phyloP scores from a whole-genome alignment of 2,113 vertebrate species.

The Electrona antarctica region DNA sequence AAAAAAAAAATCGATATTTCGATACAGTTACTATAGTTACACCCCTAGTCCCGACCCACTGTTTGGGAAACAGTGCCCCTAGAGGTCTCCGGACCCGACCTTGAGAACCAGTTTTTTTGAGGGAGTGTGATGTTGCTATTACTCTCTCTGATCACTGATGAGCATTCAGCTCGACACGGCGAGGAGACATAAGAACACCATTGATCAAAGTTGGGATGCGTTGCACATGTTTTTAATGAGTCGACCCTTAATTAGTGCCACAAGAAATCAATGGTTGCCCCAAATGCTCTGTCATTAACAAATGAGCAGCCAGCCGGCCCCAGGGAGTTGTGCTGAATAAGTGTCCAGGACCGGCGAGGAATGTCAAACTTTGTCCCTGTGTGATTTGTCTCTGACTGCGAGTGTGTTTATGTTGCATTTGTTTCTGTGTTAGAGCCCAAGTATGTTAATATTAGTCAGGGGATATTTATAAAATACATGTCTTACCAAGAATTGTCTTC shows the following conservation, averaged over 20 bases:
- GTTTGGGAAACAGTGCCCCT: too few species aligned
- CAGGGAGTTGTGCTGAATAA: constrained; percentile 69
- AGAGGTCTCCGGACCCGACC: too few species aligned
- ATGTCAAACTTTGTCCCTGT: neutral
- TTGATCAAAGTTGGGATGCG: constrained; percentile 49
- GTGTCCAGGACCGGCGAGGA: constrained; percentile 30
- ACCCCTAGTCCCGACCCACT: too few species aligned
- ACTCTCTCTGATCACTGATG: constrained; percentile 19
- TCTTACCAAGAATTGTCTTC: neutral
- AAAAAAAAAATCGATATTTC: too few species aligned
- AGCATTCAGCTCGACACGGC: constrained; percentile 2
- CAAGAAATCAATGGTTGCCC: constrained; percentile 71
- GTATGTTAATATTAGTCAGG: neutral
- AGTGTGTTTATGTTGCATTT: constrained; percentile 9
- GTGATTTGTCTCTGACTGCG: constrained; percentile 7
- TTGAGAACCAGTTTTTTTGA: neutral
- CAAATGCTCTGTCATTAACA: constrained; percentile 76
- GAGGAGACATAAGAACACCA: constrained; percentile 43
- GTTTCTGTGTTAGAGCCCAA: too few species aligned
- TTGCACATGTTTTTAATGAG: constrained; percentile 75
- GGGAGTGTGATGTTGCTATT: neutral
- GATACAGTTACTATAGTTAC: too few species aligned
- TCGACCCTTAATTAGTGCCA: constrained; percentile 77
- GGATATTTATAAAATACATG: neutral
- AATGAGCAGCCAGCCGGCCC: constrained; percentile 65